phyloP scores from a whole-genome alignment of 2,797 vertebrate species.

The Melanotaenia maccullochi region DNA sequence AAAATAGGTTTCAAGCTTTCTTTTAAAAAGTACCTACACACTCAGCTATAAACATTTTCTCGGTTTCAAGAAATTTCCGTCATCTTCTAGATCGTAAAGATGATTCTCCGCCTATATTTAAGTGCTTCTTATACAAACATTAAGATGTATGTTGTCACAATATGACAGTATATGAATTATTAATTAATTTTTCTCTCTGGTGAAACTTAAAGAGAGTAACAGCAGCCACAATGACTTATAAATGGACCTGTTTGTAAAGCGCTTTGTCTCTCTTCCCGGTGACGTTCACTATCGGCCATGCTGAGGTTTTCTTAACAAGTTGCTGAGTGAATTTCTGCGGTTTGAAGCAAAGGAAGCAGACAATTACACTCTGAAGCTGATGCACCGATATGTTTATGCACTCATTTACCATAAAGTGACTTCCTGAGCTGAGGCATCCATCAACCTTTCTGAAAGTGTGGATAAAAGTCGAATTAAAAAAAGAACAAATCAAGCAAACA shows the following conservation, averaged over 20 bases:
- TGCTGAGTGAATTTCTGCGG: slow-evolving; percentile 50
- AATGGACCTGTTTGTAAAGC: slow-evolving; percentile 14
- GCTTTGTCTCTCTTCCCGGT: neutral
- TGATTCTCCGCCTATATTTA: too few species aligned
- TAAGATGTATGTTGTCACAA: slow-evolving; percentile 1
- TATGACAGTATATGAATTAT: slow-evolving; percentile 31
- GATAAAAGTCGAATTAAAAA: slow-evolving; percentile 5
- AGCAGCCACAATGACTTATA: slow-evolving; percentile 27
- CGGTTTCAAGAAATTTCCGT: too few species aligned
- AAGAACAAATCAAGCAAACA: slow-evolving; percentile 8
- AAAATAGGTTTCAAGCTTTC: too few species aligned
- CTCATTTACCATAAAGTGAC: slow-evolving; percentile 46
- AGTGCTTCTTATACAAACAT: slow-evolving; percentile 22
- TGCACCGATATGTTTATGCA: slow-evolving; percentile 45
- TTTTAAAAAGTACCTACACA: too few species aligned
- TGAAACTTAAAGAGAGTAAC: slow-evolving; percentile 8
- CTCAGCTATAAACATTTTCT: too few species aligned
- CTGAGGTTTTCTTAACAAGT: slow-evolving; percentile 48
- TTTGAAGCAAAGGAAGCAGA: slow-evolving; percentile 8
- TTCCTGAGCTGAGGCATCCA: slow-evolving; percentile 35
- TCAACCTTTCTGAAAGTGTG: slow-evolving; percentile 25
- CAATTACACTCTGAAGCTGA: slow-evolving; percentile 27
- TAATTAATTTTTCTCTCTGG: slow-evolving; percentile 22
- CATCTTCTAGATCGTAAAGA: neutral
- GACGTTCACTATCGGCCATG: neutral